Evolutionary conservation across 2,113 vertebrate species (phyloP).

Genomic region (Tragelaphus imberbis): DNA sequence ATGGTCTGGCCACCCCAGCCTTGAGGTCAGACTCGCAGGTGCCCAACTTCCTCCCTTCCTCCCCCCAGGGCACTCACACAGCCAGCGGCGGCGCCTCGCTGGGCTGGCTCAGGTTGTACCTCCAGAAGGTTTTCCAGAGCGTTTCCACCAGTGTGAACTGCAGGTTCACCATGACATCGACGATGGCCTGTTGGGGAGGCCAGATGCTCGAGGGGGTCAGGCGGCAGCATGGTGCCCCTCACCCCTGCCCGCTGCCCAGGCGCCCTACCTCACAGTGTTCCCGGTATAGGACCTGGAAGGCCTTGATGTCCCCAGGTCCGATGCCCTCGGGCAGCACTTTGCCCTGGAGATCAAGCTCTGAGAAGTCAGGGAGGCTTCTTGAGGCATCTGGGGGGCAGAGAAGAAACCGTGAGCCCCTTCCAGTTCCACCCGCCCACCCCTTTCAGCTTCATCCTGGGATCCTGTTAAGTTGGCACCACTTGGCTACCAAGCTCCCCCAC

Average conservation of each 20-base stretch:
- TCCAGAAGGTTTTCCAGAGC: conserved; percentile 94
- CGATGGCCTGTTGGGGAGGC: conserved; percentile 81
- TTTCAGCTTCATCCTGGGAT: neutral
- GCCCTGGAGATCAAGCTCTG: conserved; percentile 85
- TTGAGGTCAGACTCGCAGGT: neutral
- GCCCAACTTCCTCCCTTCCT: neutral
- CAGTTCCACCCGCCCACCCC: no score
- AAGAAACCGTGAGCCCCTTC: neutral
- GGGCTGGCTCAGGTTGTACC: conserved; percentile 88
- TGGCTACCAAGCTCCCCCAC: neutral
- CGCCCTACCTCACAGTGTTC: conserved; percentile 91
- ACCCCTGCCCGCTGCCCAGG: rapidly evolving
- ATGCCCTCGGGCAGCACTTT: conserved; percentile 85
- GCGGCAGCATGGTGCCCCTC: neutral
- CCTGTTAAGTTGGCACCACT: neutral
- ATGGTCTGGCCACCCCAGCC: neutral
- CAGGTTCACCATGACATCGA: conserved; percentile 94
- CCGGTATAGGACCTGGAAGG: conserved; percentile 90
- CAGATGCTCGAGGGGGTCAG: neutral
- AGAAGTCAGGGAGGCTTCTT: conserved; percentile 86
- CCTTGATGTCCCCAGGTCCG: conserved; percentile 84
- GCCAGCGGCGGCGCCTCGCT: conserved; percentile 80
- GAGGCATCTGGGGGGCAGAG: conserved; percentile 81
- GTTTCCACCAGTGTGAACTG: conserved; percentile 94
- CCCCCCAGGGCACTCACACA: conserved; percentile 78